Base-by-base conservation (phyloP, 2,888 invertebrate genomes). In the Amphipoea lucens region DNA sequence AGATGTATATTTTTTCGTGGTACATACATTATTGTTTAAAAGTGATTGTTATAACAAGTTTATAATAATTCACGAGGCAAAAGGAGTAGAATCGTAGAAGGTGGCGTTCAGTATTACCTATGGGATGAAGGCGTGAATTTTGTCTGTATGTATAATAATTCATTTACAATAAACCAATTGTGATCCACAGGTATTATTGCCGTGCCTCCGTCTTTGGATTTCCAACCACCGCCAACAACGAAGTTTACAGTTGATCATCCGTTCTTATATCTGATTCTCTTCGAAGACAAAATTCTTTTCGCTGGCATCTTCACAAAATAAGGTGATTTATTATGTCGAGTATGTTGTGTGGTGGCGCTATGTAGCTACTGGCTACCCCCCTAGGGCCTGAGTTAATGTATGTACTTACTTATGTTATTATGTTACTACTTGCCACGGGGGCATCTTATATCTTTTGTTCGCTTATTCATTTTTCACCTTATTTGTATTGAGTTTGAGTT, bases 171-270 rank as follows among this genome's bases (percentile, higher is more conserved):
- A 69, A 84, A 66, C 20, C 29, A 17, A 86, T 73, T 82, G 36
- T 70, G 20, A 79, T 79, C 77, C 68, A 65, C 85, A 89, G 88
- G 87, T 40, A 1, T 86, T 11, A 20, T 87, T 11, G 78, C 81
- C 4, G 78, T 81, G 51, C 69, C 80, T 66, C 85, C 81, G 17
- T 90, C 90, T 4, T 66, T 70, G 85, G 62, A 78, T 51, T 67
- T 54, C 20, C 81, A 0, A 40, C 87, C 88, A 12, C 91, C 89
- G 2, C 82, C 78, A 17, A 84, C 90, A 0, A 42, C 89, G 54
- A 68, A 87, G 60, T 91, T 93, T 81, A 91, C 88, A 66, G 92
- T 91, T 42, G 93, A 93, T 81, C 92, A 82, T 29, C 92, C 93
- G 23, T 93, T 93, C 88, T 70, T 93, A n/a, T 93, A 88, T 81